Evolutionary conservation across 2,113 vertebrate genomes (phyloP), one percentile per base, ranked within the genome.

Genomic region (Romanogobio albipinnatus): DNA sequence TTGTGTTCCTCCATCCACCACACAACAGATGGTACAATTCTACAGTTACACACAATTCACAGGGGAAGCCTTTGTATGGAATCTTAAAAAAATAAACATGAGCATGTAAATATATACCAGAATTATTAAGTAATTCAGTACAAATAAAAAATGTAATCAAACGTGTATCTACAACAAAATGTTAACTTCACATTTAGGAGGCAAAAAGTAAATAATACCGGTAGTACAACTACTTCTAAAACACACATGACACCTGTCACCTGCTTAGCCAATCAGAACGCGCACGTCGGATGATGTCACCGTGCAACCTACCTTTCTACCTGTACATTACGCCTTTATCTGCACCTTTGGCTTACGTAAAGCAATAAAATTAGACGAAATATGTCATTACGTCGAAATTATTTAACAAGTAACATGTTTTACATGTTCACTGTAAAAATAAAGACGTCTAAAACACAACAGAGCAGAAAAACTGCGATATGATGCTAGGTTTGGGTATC

Each of bases 1-100:
- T 93, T 93, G 87, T 86, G 85, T 39, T 73, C 85, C 59, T 61
- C 17, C 64, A 36, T 51, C 9, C 61, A 86, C 77, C 9, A 82
- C 76, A 59, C 24, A 86, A 64, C 26, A 76, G 86, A 87, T 89
- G 84, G 81, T 75, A 19, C 8, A 81, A 19, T 8, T 66, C 77
- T 78, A 77, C 82, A 39, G 76, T 71, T 87, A 43, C 76, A 70
- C 17, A 49, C 6, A 86, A 14, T 51, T 85, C 77, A 75, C 87
- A 58, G 9, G 26, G 17, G 74, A 79, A 51, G 19, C 19, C 58
- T 76, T 33, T 17, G 49, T 53, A 13, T 68, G 7, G 19, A 43
- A 33, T 24, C 53, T 68, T 36, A 53, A 19, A 62, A 17, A 43
- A 10, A 70, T 70, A 70, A 70, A 19, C 4, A 11, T n/a, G 4